Evolutionary conservation across 2,113 vertebrate species (phyloP), one percentile per base, ranked within the genome.

Genomic region (Danionella cerebrum): DNA sequence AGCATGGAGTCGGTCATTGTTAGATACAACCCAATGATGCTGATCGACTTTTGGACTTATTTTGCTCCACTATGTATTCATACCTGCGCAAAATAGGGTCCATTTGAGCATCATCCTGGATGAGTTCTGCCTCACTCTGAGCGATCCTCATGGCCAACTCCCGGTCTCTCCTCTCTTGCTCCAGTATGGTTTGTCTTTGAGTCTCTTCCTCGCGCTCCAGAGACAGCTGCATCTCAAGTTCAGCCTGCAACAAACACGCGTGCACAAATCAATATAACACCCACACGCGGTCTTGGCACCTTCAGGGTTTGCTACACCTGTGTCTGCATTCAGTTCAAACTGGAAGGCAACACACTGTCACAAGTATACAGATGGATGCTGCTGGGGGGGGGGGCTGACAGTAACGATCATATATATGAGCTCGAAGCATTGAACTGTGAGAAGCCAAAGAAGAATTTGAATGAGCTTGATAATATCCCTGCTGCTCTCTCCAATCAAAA

Each of bases 61-160:
- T 69, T 54, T 53, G 35, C 51, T 64, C 14, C 16, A 35, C 42
- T 18, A n/a, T 39, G n/a, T 21, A 21, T 38, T n/a, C 52, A 2
- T 92, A 99, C 96, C 96, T 99, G 81, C 95, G 91, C 63, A 98
- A 86, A 1, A 80, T 81, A 0, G 76, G 60, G 58, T 98, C 96
- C 1, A 84, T 59, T 77, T 93, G 92, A 5, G 83, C 81, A 31
- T 98, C 96, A 0, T 98, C 96, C 1, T 76, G 90, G 83, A 96
- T 96, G 75, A 98, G 95, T 70, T 98, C 96, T 0, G 95, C 86
- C 54, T 98, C 96, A 0, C 88, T 97, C 80, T 93, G 94, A 36
- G 94, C 96, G 13, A 99, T 99, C 25, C 96, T 86, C 89, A 99
- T 91, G 10, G 96, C 96, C 55, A 99, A 84, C 74, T 99, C 96